phyloP scores from a whole-genome alignment of 2,113 vertebrate genomes.

The Pardalotus punctatus region DNA sequence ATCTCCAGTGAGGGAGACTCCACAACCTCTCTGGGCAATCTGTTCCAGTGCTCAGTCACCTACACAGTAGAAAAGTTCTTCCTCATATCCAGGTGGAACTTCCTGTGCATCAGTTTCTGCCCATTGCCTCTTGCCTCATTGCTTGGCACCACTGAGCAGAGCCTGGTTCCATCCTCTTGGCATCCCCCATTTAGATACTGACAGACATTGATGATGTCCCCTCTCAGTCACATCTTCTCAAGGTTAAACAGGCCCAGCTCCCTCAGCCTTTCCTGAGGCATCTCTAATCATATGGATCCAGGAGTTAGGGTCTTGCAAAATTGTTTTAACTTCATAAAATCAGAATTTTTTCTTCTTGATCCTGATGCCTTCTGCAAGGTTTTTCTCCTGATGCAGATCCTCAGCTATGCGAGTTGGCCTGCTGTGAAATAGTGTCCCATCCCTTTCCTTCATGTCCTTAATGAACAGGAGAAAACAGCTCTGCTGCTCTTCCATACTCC shows the following conservation, averaged over 20 bases:
- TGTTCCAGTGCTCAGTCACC: rapidly evolving
- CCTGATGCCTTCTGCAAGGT: background rate
- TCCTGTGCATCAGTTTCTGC: background rate
- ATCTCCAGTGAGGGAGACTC: background rate
- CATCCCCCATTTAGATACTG: background rate
- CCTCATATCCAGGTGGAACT: background rate
- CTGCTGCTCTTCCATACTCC: background rate
- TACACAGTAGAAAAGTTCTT: rapidly evolving
- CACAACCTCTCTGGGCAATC: rapidly evolving
- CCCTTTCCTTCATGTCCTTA: background rate
- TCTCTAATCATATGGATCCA: background rate
- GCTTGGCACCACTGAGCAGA: rapidly evolving
- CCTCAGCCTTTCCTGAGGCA: background rate
- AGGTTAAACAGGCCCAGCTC: background rate
- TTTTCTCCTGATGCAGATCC: background rate
- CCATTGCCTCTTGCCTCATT: background rate
- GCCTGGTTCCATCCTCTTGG: background rate
- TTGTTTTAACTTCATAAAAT: background rate
- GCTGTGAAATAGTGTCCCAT: background rate
- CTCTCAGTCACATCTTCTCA: background rate
- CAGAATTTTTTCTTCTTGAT: background rate
- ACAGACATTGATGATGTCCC: rapidly evolving
- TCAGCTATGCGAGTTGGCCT: background rate
- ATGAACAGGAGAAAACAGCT: background rate
- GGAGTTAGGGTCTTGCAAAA: background rate